Base-by-base conservation (phyloP, 2,113 vertebrate genomes). In the Mirza zaza region DNA sequence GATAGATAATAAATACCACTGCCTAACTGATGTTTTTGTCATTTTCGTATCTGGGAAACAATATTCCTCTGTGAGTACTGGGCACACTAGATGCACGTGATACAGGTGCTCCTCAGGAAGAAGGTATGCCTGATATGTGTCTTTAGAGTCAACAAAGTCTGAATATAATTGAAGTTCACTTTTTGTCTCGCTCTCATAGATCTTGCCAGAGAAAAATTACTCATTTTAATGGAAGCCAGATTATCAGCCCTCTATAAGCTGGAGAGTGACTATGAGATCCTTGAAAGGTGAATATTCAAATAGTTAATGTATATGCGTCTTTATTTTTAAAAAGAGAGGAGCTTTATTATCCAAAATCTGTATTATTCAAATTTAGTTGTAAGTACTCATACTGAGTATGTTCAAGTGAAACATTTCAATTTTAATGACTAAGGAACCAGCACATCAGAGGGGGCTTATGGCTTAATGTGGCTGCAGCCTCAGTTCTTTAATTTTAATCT, bases 161-260 rank as follows among this genome's bases (percentile, higher is more conserved):
- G 61, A 71, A 32, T 93, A 2, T 95, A 39, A 94, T n/a, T 95
- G 27, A 93, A 39, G 12, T 67, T n/a, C 18, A 48, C 73, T 52
- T 85, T 96, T 90, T 39, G n/a, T 52, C 32, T 83, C 89, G 7
- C 32, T 97, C 23, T 98, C 79, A 32, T 80, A 99, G 99, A 99
- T 91, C 98, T 98, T 75, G 45, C 98, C 96, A 99, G 98, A 39
- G 98, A 95, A 27, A 99, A 99, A 95, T 91, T 98, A 10, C 99
- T 99, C 97, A 99, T 99, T 95, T 98, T 99, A 99, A 99, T 99
- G 99, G 99, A 99, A 98, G 99, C 99, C 96, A 99, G 99, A 88
- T 98, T 99, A 84, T 97, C 98, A 52, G 98, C 99, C n/a, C 98
- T 99, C 70, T 99, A 99, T 97, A 99, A 99, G 96, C 97, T 98